Conservation (phyloP, 2,888 invertebrate species). For the Drosophila rubida region DNA sequence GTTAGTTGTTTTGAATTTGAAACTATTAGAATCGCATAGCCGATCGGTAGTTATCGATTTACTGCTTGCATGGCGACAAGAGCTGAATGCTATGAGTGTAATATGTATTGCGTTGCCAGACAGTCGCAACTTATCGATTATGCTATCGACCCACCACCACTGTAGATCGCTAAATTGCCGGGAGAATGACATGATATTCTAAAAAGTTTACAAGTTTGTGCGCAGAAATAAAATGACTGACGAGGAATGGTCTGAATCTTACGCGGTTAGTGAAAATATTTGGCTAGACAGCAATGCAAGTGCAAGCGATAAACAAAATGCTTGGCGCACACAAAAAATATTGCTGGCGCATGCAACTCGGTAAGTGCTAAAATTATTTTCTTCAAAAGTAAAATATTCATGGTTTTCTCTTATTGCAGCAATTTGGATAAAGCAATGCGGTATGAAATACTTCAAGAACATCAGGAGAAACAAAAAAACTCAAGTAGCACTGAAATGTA, state of each 20-base stretch:
- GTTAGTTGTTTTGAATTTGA: not conserved
- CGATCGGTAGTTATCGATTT: constrained; percentile 35
- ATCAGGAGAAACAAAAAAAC: constrained; percentile 35
- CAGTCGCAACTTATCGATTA: not conserved
- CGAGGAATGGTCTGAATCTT: constrained; percentile 17
- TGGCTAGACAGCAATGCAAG: constrained; percentile 11
- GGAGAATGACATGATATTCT: not conserved
- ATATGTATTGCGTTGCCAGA: not conserved
- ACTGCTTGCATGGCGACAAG: not conserved
- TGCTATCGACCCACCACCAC: constrained; percentile 34
- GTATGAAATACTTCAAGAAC: constrained; percentile 37
- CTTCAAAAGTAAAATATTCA: not conserved
- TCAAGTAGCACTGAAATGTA: constrained; percentile 3
- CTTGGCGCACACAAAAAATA: constrained; percentile 67
- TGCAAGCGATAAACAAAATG: constrained; percentile 35
- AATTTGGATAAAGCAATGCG: not conserved
- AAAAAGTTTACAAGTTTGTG: not conserved
- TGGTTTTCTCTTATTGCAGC: constrained; percentile 27
- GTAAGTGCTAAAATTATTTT: constrained; percentile 32
- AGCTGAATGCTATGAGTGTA: constrained; percentile 27
- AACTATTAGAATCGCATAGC: not conserved
- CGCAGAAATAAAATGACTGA: constrained; percentile 11
- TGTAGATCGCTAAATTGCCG: constrained; percentile 23
- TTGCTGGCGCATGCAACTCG: constrained; percentile 51
- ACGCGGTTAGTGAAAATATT: constrained; percentile 30